Evolutionary conservation across 2,888 invertebrate species (phyloP).

Genomic region (Drosophila barbarae): DNA sequence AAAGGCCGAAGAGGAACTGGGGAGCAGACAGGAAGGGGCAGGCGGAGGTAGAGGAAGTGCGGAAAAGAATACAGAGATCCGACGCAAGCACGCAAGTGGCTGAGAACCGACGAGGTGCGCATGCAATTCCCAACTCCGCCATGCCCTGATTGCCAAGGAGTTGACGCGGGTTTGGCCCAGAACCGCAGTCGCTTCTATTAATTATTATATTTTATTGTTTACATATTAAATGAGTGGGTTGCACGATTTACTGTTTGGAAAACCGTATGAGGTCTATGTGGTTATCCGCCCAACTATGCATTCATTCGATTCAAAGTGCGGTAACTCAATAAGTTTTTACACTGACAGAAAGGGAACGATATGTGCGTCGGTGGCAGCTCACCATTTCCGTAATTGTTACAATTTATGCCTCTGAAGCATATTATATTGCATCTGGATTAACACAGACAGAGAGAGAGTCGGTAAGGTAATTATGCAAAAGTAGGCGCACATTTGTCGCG

Average conservation of each 20-base stretch:
- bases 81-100: conserved; percentile 45
- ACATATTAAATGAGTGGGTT: neutral
- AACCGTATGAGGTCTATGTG: conserved; percentile 4
- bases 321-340: conserved; percentile 4
- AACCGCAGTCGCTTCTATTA: neutral
- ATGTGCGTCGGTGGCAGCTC: neutral
- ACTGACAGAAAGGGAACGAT: conserved; percentile 7
- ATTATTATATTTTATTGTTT: conserved; percentile 2
- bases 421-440: conserved; percentile 18
- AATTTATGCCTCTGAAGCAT: conserved; percentile 6
- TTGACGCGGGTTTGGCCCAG: neutral
- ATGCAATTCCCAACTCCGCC: conserved; percentile 43
- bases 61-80: conserved; percentile 35
- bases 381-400: conserved; percentile 13
- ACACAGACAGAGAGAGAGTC: neutral
- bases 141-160: conserved; percentile 23
- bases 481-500: conserved; percentile 8
- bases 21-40: conserved; percentile 3
- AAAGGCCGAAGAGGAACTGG: neutral
- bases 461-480: conserved; percentile 7
- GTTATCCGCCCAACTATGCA: conserved; percentile 4
- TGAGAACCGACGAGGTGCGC: conserved; percentile 22
- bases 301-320: neutral
- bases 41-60: conserved; percentile 4
- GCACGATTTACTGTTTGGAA: neutral